Evolutionary conservation across 1,140 invertebrate species (phyloP).

Genomic region (Acromyrmex heyeri): DNA sequence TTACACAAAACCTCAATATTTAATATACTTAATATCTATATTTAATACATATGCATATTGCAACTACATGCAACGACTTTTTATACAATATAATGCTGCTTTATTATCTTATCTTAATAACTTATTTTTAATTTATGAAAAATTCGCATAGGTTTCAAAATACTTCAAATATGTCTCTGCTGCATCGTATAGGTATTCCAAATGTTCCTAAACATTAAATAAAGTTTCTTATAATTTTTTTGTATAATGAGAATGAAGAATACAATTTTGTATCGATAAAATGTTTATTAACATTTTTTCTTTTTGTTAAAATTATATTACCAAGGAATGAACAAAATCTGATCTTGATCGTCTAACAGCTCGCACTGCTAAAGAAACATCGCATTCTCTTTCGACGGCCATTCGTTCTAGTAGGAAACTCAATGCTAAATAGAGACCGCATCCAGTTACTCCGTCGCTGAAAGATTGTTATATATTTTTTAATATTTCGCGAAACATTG

Average conservation of each 20-base stretch:
- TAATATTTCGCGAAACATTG: not conserved
- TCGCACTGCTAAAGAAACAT: conserved; percentile 73
- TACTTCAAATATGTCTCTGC: conserved; percentile 75
- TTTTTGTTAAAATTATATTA: conserved; percentile 58
- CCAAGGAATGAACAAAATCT: conserved; percentile 72
- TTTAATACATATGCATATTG: not conserved
- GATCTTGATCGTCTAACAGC: conserved; percentile 70
- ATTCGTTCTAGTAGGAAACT: conserved; percentile 75
- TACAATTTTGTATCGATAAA: not conserved
- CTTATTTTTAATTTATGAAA: conserved; percentile 60
- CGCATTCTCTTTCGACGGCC: conserved; percentile 75
- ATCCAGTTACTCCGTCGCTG: conserved; percentile 74
- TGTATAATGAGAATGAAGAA: not conserved
- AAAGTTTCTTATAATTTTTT: not conserved
- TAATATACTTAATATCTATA: not conserved
- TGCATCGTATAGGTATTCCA: conserved; percentile 79
- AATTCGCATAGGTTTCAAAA: conserved; percentile 81
- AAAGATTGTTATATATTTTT: conserved; percentile 7
- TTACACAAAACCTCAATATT: not conserved
- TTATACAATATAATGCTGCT: not conserved
- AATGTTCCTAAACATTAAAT: conserved; percentile 76
- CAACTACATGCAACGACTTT: not conserved
- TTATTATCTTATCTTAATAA: not conserved
- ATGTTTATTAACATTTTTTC: not conserved
- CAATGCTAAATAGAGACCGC: conserved; percentile 75